Percentiles rank a stretch among this genome's conserved stretches.
These are phyloP conservation scores for Drosophila grimshawi DNA, from an alignment of 1,140 invertebrate species.

Conservation along the genomic window DNA sequence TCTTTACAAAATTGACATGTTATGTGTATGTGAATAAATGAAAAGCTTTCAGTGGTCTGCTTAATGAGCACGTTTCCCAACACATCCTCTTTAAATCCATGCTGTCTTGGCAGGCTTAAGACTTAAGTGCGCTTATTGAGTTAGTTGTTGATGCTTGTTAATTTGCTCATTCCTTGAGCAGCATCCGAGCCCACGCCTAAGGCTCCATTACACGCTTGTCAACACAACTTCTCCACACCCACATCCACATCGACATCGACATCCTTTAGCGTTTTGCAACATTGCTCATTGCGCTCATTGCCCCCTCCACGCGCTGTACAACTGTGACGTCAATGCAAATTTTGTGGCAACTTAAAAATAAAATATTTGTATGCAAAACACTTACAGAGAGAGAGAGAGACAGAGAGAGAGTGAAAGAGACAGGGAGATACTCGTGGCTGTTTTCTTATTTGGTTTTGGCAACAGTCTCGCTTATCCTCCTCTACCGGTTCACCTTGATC, in stretches of 20 bases:
- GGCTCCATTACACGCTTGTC: neutral
- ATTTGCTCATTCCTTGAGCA: constrained; percentile 12
- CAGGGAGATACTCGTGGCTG: neutral
- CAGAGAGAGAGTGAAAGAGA: neutral
- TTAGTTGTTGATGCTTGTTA: constrained; percentile 18
- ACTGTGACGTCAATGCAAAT: constrained; percentile 47
- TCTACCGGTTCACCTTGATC: constrained; percentile 39
- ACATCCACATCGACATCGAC: neutral
- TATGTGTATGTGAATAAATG: neutral
- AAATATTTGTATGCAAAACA: neutral
- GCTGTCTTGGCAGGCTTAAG: constrained; percentile 6
- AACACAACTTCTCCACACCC: neutral
- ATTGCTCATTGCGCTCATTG: neutral
- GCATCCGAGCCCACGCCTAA: neutral
- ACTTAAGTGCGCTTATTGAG: constrained; percentile 32
- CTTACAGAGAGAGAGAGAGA: neutral
- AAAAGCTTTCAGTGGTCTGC: neutral
- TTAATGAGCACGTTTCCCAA: constrained; percentile 7
- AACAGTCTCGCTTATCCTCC: constrained; percentile 7
- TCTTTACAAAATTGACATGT: no score
- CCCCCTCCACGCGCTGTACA: neutral
- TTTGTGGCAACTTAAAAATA: constrained; percentile 7
- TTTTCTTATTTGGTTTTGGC: constrained; percentile 45
- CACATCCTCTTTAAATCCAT: constrained; percentile 9
- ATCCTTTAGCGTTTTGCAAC: constrained; percentile 13